These are phyloP conservation scores for Procavia capensis DNA, from an alignment of 2,113 vertebrate species.

Conservation along the genomic window DNA sequence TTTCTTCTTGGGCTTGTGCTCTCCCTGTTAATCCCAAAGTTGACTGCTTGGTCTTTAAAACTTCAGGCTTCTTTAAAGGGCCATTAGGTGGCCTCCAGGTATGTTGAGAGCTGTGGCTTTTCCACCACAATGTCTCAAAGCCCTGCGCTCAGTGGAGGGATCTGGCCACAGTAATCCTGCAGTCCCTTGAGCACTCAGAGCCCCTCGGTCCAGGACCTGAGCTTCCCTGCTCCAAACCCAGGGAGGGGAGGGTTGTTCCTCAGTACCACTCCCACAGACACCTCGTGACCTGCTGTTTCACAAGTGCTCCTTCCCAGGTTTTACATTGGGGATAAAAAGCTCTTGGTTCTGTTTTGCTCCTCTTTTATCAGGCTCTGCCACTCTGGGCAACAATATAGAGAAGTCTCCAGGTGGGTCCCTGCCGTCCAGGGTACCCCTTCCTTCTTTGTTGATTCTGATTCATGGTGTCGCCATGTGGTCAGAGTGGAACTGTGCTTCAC, in stretches of 20 bases:
- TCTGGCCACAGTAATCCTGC: not conserved
- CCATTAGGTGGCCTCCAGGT: not conserved
- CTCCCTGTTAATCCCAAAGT: not conserved
- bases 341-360: not conserved
- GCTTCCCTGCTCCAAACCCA: too few species aligned
- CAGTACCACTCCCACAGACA: not conserved
- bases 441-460: not conserved
- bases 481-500: not conserved
- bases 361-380: too few species aligned
- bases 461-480: not conserved
- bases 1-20: not conserved
- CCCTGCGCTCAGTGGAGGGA: not conserved
- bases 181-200: not conserved
- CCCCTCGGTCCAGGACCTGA: too few species aligned
- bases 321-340: not conserved
- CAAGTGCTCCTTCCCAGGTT: not conserved
- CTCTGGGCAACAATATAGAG: not conserved
- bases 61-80: not conserved
- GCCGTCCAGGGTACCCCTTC: not conserved
- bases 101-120: not conserved
- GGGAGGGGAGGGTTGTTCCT: not conserved
- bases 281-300: not conserved
- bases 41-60: not conserved
- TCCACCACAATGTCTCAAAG: not conserved
- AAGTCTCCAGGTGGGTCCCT: not conserved